Percentiles rank a stretch among this genome's conserved stretches.
Conservation (phyloP, 2,888 invertebrate genomes). For the Zonitis immaculata region DNA sequence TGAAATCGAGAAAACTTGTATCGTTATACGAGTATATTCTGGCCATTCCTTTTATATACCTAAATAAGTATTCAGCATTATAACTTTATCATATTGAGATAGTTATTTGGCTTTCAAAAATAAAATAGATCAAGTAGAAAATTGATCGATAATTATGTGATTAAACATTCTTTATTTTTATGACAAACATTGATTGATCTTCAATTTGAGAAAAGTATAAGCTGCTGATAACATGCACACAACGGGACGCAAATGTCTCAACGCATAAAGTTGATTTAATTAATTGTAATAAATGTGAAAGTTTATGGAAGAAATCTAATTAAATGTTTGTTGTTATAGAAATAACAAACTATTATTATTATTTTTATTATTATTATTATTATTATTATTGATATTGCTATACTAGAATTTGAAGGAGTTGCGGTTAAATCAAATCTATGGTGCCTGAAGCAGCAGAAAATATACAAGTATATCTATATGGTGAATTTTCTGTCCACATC, state of each 20-base stretch:
- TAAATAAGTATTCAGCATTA: slow-evolving; percentile 23
- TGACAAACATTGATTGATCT: background rate
- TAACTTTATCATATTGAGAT: slow-evolving; percentile 24
- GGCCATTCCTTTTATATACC: slow-evolving; percentile 15
- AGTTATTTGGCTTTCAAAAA: background rate
- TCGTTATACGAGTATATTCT: slow-evolving; percentile 27
- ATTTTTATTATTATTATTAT: too few relatives aligned
- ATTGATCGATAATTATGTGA: too few relatives aligned
- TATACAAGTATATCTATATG: slow-evolving; percentile 21
- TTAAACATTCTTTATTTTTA: background rate
- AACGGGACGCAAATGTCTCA: too few relatives aligned
- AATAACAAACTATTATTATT: too few relatives aligned
- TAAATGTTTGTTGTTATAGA: too few relatives aligned
- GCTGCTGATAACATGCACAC: background rate
- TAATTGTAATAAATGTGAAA: too few relatives aligned
- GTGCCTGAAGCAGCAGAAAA: slow-evolving; percentile 28
- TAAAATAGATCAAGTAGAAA: too few relatives aligned
- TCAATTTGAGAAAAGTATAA: background rate
- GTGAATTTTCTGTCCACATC: slow-evolving; percentile 30
- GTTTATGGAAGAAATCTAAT: too few relatives aligned
- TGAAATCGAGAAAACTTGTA: slow-evolving; percentile 35
- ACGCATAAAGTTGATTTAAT: too few relatives aligned
- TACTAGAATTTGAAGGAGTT: slow-evolving; percentile 27
- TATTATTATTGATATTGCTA: slow-evolving; percentile 23
- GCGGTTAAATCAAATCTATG: slow-evolving; percentile 29